Base-by-base conservation (phyloP, 2,797 vertebrate species). In the Limosa lapponica region DNA sequence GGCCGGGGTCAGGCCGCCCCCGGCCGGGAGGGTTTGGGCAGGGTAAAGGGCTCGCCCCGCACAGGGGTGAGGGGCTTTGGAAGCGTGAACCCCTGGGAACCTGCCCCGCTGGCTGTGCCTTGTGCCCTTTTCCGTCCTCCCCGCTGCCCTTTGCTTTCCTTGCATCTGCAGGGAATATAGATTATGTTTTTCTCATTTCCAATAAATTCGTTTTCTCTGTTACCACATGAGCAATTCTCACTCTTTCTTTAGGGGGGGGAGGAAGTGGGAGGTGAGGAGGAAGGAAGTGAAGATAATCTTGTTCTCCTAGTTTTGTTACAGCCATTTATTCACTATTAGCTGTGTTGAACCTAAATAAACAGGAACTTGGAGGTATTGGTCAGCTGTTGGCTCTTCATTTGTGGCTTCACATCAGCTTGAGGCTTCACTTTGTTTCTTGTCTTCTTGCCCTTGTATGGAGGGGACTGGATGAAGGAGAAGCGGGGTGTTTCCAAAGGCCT, bases 191-290 rank as follows among this genome's bases (percentile, higher is more conserved):
- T 4, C 34, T 37, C 11, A 1, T 67, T 89, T 58, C 32, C 46
- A 65, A 8, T 80, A 61, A 78, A 80, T 77, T 23, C 3, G 25
- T 36, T 81, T 82, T 82, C 46, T 17, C 25, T 57, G 5, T 51
- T 62, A 16, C 11, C 16, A 3, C n/a, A 46, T 57, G 37, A 92
- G 41, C 44, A 54, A 1, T 80, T 70, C 8, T 66, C 10, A 3
- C 44, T 44, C 18, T 23, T 55, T 66, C 75, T 16, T 41, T 55
- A 17, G 13, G 20, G 6, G 20, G 39, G 67, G 58, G 49, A 90
- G 96, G 94, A 95, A 95, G 75, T 71, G 87, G 94, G 87, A 95
- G 44, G 79, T 81, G 52, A 83, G 82, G 57, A 74, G 93, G 93
- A 96, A 95, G 93, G 95, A 95, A 95, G 41, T 24, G 3, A 17